Conservation (phyloP, 2,888 invertebrate genomes). For the Cheilosia grossa region DNA sequence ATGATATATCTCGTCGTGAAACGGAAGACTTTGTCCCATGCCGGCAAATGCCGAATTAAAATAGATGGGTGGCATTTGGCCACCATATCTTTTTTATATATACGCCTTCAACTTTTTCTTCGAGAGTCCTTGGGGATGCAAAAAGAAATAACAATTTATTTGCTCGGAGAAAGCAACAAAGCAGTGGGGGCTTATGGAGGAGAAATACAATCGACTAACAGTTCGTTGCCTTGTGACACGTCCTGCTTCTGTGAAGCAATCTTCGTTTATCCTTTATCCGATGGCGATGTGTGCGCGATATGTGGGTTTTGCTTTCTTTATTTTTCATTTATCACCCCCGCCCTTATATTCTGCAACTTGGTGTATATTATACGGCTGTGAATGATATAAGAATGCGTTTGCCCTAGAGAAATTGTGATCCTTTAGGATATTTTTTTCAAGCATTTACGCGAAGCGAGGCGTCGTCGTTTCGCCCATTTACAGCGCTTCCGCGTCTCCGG, state of each 20-base stretch:
- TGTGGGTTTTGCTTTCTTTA: constrained; percentile 8
- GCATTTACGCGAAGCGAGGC: constrained; percentile 26
- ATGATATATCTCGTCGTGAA: constrained; percentile 41
- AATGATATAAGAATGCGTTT: constrained; percentile 64
- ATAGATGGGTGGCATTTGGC: constrained; percentile 68
- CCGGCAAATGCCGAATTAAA: constrained; percentile 70
- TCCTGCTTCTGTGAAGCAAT: constrained; percentile 29
- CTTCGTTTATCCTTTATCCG: constrained; percentile 38
- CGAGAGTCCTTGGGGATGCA: constrained; percentile 30
- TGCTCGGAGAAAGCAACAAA: constrained; percentile 29
- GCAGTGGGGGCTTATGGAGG: constrained; percentile 12
- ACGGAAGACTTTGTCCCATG: constrained; percentile 50
- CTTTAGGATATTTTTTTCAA: constrained; percentile 3
- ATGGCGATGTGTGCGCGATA: constrained; percentile 16
- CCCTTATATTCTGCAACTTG: constrained; percentile 7
- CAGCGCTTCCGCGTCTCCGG: background rate
- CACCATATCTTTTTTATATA: constrained; percentile 24
- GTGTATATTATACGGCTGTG: constrained; percentile 20
- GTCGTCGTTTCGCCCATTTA: constrained; percentile 26
- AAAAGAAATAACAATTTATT: constrained; percentile 58
- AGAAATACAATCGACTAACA: constrained; percentile 34
- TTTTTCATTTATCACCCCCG: constrained; percentile 28
- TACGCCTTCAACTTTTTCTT: constrained; percentile 32
- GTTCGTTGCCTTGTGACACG: constrained; percentile 70
- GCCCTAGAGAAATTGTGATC: constrained; percentile 58